Evolutionary conservation across 1,140 invertebrate genomes (phyloP), one percentile per base, ranked within the genome.

Genomic region (Drosophila parabipectinata): DNA sequence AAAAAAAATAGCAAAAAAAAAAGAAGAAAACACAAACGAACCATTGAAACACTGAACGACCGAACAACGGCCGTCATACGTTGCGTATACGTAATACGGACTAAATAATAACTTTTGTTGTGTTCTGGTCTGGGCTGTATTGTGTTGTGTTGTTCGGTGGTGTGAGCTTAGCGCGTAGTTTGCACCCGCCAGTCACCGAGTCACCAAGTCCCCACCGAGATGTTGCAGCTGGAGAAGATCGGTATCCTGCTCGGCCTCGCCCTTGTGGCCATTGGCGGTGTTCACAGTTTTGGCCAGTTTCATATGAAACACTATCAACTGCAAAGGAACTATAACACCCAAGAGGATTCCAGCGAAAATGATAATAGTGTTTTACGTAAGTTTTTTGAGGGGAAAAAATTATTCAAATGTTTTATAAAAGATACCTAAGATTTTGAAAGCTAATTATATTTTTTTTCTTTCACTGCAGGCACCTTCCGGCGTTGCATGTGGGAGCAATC

Each of bases 401-500:
- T 14, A 44, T 44, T 14, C 0, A 14, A 41, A 15, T 0, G 12
- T 21, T 21, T 21, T 21, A 21, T 3, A 3, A 21, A 21, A 21
- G 21, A 18, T 18, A 18, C 18, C 18, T 18, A 18, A 18, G 18
- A 18, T 18, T 18, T 18, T 18, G 18, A 1, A 18, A 18, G 18
- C 18, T 18, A 18, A 18, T 18, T 1, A 18, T 18, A 18, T 18
- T 18, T 18, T 18, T 1, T 18, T 18, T 18, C 18, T 18, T 18
- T 18, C 18, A 18, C 18, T 53, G 2, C 59, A 91, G 90, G 90
- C 56, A 80, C 90, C 50, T 91, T 89, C 61, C 87, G 90, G 0
- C 90, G 90, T 44, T 91, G 90, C 77, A 88, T 91, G 90, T 91
- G 90, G 90, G 90, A 91, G 69, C 90, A 91, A 45, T 90, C 90